These are phyloP conservation scores for Coccyzus lansbergi DNA, from an alignment of 2,797 vertebrate species.

Conservation along the genomic window DNA sequence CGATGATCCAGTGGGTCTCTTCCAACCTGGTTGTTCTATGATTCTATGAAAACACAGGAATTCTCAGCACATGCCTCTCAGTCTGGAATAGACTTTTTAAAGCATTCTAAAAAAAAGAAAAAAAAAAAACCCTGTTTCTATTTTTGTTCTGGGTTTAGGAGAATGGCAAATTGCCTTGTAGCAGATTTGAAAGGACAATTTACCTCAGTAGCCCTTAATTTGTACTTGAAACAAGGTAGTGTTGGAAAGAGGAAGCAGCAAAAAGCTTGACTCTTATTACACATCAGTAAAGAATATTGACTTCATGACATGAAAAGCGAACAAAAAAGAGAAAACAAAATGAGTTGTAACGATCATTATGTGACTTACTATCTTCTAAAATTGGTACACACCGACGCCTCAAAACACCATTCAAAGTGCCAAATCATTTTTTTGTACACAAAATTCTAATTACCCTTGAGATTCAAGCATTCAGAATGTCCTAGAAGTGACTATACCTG, in stretches of 20 bases:
- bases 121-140: background rate
- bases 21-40: too few relatives aligned
- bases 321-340: background rate
- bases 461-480: background rate
- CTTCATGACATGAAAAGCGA: background rate
- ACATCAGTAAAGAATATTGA: conserved; percentile 5
- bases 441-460: background rate
- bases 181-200: conserved; percentile 12
- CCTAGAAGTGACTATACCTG: background rate
- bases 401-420: background rate
- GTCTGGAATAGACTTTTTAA: background rate
- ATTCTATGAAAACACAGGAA: conserved; percentile 10
- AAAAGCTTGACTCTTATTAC: background rate
- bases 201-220: conserved; percentile 37
- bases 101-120: background rate
- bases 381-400: background rate
- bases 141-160: background rate
- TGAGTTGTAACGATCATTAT: background rate
- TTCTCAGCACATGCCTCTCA: conserved; percentile 13
- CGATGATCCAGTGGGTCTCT: too few relatives aligned
- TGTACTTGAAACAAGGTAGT: background rate
- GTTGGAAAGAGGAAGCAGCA: background rate
- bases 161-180: conserved; percentile 13
- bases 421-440: background rate
- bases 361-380: background rate